Percentiles rank a stretch among this genome's conserved stretches.
These are phyloP conservation scores for Cremastinae sp. DNA, from an alignment of 2,888 invertebrate genomes.

Conservation along the genomic window DNA sequence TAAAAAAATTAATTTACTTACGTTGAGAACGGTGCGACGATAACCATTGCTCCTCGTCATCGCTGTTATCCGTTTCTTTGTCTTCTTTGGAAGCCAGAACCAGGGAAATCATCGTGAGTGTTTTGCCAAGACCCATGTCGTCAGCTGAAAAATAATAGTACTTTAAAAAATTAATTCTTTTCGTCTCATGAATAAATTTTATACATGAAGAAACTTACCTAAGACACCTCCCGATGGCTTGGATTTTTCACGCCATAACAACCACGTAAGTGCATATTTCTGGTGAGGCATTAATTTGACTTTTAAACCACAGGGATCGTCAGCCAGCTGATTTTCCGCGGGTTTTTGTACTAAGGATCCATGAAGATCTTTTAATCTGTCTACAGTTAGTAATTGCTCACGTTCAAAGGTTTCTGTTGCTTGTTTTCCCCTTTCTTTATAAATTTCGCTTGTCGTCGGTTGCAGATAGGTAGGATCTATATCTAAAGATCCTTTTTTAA, in stretches of 20 bases:
- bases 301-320: conserved; percentile 85
- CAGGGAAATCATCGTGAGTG: conserved; percentile 90
- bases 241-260: conserved; percentile 94
- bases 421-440: conserved; percentile 67
- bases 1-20: conserved; percentile 23
- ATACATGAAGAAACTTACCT: too few relatives aligned
- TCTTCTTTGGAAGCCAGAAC: conserved; percentile 79
- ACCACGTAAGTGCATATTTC: conserved; percentile 92
- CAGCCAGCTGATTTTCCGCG: conserved; percentile 82
- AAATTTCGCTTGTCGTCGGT: conserved; percentile 39
- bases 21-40: conserved; percentile 63
- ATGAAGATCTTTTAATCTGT: conserved; percentile 87
- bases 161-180: not conserved
- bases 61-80: conserved; percentile 71
- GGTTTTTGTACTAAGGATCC: conserved; percentile 87
- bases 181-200: not conserved
- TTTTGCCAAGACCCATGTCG: conserved; percentile 93
- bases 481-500: conserved; percentile 40
- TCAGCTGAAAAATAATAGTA: conserved; percentile 83
- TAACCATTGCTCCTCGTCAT: conserved; percentile 69
- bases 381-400: conserved; percentile 87
- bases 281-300: conserved; percentile 91
- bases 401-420: conserved; percentile 87
- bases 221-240: conserved; percentile 93
- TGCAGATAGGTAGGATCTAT: conserved; percentile 30